These are phyloP conservation scores for Malaclemys terrapin DNA, from an alignment of 2,113 vertebrate species.

Conservation along the genomic window DNA sequence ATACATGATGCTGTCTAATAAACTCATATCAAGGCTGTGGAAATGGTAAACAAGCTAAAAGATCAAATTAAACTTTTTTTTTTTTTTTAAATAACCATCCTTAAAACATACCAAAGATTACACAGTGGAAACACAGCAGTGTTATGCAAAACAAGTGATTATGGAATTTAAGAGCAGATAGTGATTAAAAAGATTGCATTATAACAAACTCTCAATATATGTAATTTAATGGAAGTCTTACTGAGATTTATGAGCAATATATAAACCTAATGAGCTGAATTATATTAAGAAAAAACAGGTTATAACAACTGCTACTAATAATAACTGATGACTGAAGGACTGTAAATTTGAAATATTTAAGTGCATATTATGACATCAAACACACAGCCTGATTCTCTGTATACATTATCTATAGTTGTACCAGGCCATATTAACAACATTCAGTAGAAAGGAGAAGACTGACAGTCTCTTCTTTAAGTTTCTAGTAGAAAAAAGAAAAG, in stretches of 20 bases:
- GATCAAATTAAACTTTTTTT: slow-evolving; percentile 8
- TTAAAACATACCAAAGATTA: background rate
- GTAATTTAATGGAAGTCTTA: slow-evolving; percentile 26
- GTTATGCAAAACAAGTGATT: background rate
- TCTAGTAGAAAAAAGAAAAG: background rate
- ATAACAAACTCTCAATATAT: slow-evolving; percentile 48
- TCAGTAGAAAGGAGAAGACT: background rate
- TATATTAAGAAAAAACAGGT: background rate
- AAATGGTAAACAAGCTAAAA: background rate
- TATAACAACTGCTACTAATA: background rate
- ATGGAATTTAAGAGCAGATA: background rate
- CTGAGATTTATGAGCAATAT: slow-evolving; percentile 30
- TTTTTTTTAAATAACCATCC: background rate
- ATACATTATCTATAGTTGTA: background rate
- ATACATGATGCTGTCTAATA: background rate
- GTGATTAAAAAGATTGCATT: background rate
- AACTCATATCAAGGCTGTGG: background rate
- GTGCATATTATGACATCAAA: slow-evolving; percentile 13
- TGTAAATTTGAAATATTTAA: background rate
- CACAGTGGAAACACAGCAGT: background rate
- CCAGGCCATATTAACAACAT: background rate
- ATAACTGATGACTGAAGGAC: background rate
- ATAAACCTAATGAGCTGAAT: background rate
- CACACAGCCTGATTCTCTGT: slow-evolving; percentile 6
- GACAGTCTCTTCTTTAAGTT: slow-evolving; percentile 4